phyloP scores from a whole-genome alignment of 2,888 invertebrate genomes.

The Drosophila rellima region DNA sequence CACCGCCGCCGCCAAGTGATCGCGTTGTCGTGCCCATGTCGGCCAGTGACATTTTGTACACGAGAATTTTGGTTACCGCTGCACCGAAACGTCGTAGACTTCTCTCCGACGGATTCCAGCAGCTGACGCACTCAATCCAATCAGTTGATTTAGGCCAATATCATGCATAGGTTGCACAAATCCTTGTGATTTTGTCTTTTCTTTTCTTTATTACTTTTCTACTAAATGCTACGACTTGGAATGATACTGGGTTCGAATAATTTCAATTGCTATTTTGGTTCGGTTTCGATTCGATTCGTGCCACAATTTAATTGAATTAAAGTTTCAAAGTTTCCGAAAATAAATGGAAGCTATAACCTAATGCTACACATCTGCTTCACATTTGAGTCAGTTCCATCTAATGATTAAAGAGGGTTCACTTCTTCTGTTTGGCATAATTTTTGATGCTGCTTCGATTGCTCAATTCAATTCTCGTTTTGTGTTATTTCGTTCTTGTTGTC shows the following conservation, averaged over 20 bases:
- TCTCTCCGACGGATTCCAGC: slow-evolving; percentile 9
- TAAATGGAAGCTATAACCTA: slow-evolving; percentile 51
- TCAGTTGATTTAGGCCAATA: slow-evolving; percentile 12
- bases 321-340: slow-evolving; percentile 34
- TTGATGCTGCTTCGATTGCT: slow-evolving; percentile 36
- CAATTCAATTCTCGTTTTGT: slow-evolving; percentile 44
- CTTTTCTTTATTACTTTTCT: slow-evolving; percentile 16
- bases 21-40: slow-evolving; percentile 84
- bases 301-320: slow-evolving; percentile 34
- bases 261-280: slow-evolving; percentile 32
- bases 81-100: slow-evolving; percentile 17
- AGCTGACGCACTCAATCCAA: slow-evolving; percentile 36
- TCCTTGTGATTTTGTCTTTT: slow-evolving; percentile 32
- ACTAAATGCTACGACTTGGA: slow-evolving; percentile 68
- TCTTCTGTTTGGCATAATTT: slow-evolving; percentile 51
- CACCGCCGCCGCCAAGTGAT: slow-evolving; percentile 61
- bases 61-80: slow-evolving; percentile 73
- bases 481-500: slow-evolving; percentile 31
- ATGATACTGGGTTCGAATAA: slow-evolving; percentile 62
- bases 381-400: slow-evolving; percentile 55
- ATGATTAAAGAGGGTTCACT: slow-evolving; percentile 27
- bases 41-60: slow-evolving; percentile 85
- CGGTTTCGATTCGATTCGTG: slow-evolving; percentile 37
- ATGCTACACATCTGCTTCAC: slow-evolving; percentile 67
- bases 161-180: slow-evolving; percentile 49